Base-by-base conservation (phyloP, 2,888 invertebrate genomes). In the Agrochola macilenta region DNA sequence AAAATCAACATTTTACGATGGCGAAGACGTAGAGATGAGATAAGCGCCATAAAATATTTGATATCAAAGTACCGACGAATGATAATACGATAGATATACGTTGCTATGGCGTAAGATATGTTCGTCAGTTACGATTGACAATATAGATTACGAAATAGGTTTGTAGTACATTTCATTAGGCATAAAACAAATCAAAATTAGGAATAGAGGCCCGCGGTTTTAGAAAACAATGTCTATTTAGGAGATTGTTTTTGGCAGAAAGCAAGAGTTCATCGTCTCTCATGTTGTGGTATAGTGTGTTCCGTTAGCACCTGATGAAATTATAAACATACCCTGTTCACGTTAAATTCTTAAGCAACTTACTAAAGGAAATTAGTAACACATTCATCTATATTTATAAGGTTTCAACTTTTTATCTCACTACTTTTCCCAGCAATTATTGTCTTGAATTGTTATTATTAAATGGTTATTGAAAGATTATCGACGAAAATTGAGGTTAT, bases 31-130 rank as follows among this genome's bases (percentile, higher is more conserved):
- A 35, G 52, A 79, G 60, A 74, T 66, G 60, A 79, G 85, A 84
- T 86, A 80, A 72, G 66, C 58, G 77, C 60, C 78, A 71, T 87
- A 81, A 87, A 87, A 85, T 83, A 85, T 85, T 81, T 70, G 76
- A 73, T 86, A 81, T 83, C 81, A 83, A 86, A 84, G 84, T 73
- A 54, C 79, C 83, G 77, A 73, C 82, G 49, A 74, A 72, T 77
- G 85, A 85, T 87, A 83, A 81, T 60, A 76, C n/a, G 54, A 73
- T 72, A 72, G 71, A 82, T 75, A 78, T 82, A 70, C 35, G 69
- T 39, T 49, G 76, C 26, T 81, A 78, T 76, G 70, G 76, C 54
- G 79, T 68, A 74, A 75, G 77, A 78, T 85, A 74, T 84, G 43
- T 79, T 57, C 46, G 64, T 57, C 75, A 75, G 57, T 46, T 74